A percentile compares a stretch with the other conserved stretches of the same genome.
These are phyloP conservation scores for Euschistus heros DNA, from an alignment of 1,140 invertebrate genomes.

Conservation along the genomic window DNA sequence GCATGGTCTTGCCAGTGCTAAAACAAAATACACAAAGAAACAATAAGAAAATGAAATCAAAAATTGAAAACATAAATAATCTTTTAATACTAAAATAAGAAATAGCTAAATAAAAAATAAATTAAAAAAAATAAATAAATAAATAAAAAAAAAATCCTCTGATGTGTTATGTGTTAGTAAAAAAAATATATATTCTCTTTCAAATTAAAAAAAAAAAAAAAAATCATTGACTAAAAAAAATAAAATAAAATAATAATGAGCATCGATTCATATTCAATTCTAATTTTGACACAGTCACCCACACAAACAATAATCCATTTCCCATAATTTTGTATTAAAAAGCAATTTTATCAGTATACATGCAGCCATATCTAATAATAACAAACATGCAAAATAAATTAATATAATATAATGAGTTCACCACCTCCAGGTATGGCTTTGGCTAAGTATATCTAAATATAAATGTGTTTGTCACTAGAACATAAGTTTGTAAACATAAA, in stretches of 20 bases:
- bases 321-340: not conserved
- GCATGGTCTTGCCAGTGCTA: slow-evolving; percentile 67
- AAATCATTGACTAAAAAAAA: not conserved
- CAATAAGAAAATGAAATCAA: slow-evolving; percentile 14
- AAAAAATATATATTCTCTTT: not conserved
- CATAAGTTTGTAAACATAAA: too few relatives aligned
- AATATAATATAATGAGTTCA: slow-evolving; percentile 19
- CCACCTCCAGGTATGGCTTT: slow-evolving; percentile 19
- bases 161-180: slow-evolving; percentile 29
- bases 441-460: not conserved
- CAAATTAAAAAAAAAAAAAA: not conserved
- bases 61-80: slow-evolving; percentile 11
- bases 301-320: slow-evolving; percentile 4
- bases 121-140: slow-evolving; percentile 24
- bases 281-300: not conserved
- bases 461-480: too few relatives aligned
- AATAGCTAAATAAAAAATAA: slow-evolving; percentile 22
- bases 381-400: slow-evolving; percentile 17
- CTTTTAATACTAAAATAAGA: slow-evolving; percentile 17
- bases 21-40: slow-evolving; percentile 41
- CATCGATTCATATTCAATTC: not conserved
- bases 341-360: slow-evolving; percentile 7
- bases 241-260: not conserved
- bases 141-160: not conserved
- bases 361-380: slow-evolving; percentile 6